These are phyloP conservation scores for Mimachlamys varia DNA, from an alignment of 2,888 invertebrate genomes.

Conservation along the genomic window DNA sequence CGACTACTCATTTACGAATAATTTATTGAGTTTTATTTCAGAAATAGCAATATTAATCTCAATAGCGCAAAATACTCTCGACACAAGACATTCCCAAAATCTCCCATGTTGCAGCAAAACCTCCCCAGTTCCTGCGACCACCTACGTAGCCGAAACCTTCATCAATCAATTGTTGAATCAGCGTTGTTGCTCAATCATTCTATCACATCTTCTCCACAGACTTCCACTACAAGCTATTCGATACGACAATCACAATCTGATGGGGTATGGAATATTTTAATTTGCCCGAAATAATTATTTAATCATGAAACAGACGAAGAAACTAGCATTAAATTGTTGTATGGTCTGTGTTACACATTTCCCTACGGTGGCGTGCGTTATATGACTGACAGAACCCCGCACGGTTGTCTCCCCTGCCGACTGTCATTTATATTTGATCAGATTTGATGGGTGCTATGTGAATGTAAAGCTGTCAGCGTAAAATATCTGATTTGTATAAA, in stretches of 20 bases:
- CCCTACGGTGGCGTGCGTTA: not conserved
- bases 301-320: not conserved
- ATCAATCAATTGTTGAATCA: not conserved
- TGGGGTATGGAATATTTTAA: not conserved
- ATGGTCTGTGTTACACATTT: not conserved
- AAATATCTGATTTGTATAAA: not conserved
- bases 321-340: not conserved
- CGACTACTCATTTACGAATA: too few species aligned
- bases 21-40: too few species aligned
- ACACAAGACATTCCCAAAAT: too few species aligned
- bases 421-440: not conserved
- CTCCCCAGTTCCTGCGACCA: too few species aligned
- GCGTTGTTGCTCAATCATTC: not conserved
- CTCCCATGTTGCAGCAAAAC: too few species aligned
- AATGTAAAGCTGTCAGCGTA: not conserved
- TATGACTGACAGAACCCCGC: not conserved
- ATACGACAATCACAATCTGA: not conserved
- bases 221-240: not conserved
- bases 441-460: not conserved
- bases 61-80: too few species aligned
- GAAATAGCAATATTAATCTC: too few species aligned
- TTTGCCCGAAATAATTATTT: constrained; percentile 5
- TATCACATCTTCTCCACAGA: not conserved
- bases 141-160: not conserved
- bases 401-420: constrained; percentile 5